These are phyloP conservation scores for Dasypogon diadema DNA, from an alignment of 2,888 invertebrate genomes.

Conservation along the genomic window DNA sequence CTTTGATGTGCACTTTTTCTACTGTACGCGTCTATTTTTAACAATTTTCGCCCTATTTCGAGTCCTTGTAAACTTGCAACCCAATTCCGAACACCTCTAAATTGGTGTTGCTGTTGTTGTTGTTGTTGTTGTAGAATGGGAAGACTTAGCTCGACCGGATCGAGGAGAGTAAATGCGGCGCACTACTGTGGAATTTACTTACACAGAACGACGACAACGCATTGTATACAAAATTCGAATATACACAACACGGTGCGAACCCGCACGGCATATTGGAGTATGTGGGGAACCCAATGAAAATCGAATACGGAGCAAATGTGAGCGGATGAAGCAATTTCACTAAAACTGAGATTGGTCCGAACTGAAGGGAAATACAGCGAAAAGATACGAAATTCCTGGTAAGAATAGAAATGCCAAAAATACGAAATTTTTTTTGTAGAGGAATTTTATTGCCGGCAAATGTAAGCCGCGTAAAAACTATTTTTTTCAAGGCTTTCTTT, in stretches of 20 bases:
- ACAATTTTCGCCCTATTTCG: slow-evolving; percentile 25
- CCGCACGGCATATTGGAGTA: no score
- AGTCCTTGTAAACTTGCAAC: slow-evolving; percentile 31
- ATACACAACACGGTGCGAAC: no score
- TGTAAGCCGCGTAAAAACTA: not conserved
- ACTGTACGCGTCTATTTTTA: slow-evolving; percentile 15
- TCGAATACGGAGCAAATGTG: no score
- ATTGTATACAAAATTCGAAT: no score
- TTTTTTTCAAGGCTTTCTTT: no score
- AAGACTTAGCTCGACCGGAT: not conserved
- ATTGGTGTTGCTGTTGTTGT: not conserved
- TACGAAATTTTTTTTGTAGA: slow-evolving; percentile 3
- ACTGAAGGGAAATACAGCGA: not conserved
- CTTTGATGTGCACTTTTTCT: slow-evolving; percentile 9
- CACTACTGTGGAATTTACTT: not conserved
- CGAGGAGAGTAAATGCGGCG: not conserved
- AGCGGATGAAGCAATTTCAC: not conserved
- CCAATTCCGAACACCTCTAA: slow-evolving; percentile 29
- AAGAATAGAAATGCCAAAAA: slow-evolving; percentile 5
- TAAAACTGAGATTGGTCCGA: not conserved
- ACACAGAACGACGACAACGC: no score
- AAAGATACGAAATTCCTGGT: not conserved
- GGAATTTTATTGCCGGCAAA: not conserved
- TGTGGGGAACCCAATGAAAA: no score
- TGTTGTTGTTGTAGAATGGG: not conserved